phyloP scores from a whole-genome alignment of 1,140 invertebrate species.

The Protaetia brevitarsis region DNA sequence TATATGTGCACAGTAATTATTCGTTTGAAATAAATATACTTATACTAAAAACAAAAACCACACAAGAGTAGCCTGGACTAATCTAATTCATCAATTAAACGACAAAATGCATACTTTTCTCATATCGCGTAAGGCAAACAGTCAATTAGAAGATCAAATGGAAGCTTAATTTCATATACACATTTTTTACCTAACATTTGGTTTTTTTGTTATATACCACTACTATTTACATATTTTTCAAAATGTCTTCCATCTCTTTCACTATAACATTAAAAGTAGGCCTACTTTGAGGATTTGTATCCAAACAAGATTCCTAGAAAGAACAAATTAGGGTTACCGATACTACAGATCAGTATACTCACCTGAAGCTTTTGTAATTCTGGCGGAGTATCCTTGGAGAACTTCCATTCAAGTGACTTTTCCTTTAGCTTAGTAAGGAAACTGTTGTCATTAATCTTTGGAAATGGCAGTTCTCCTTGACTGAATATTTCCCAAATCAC shows the following conservation, averaged over 20 bases:
- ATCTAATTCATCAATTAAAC: background rate
- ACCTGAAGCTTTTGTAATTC: slow-evolving; percentile 62
- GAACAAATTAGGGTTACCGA: slow-evolving; percentile 27
- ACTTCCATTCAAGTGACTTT: slow-evolving; percentile 63
- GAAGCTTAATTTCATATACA: slow-evolving; percentile 11
- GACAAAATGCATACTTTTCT: background rate
- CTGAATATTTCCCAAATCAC: slow-evolving; percentile 90
- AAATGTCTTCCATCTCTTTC: slow-evolving; percentile 40
- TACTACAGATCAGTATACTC: slow-evolving; percentile 33
- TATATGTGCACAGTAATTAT: slow-evolving; percentile 25
- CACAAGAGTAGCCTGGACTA: slow-evolving; percentile 2
- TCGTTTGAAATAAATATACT: slow-evolving; percentile 18
- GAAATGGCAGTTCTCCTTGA: slow-evolving; percentile 82
- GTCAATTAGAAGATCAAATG: slow-evolving; percentile 16
- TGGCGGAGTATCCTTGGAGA: slow-evolving; percentile 62
- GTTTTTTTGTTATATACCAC: slow-evolving; percentile 29
- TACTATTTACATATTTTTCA: slow-evolving; percentile 46
- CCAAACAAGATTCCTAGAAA: slow-evolving; percentile 42
- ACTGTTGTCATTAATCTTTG: slow-evolving; percentile 73
- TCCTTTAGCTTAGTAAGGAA: slow-evolving; percentile 68
- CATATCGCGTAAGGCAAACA: slow-evolving; percentile 6
- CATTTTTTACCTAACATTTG: slow-evolving; percentile 25
- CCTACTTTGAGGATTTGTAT: slow-evolving; percentile 43
- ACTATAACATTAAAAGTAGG: slow-evolving; percentile 41
- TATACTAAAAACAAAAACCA: slow-evolving; percentile 23